These are phyloP conservation scores for Amiota communis DNA, from an alignment of 2,888 invertebrate genomes.

Conservation along the genomic window DNA sequence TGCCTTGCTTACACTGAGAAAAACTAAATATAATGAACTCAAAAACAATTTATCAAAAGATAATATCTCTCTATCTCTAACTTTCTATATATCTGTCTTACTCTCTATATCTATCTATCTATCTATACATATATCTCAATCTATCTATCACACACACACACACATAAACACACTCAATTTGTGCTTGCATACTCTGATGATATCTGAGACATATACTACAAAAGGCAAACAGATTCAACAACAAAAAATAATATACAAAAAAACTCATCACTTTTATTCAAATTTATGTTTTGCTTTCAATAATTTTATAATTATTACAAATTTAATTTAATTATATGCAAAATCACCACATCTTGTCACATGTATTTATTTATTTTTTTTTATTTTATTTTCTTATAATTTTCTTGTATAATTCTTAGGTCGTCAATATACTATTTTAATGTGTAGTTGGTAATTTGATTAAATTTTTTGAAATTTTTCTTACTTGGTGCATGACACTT, in stretches of 20 bases:
- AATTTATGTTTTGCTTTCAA: conserved; percentile 24
- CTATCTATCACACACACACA: no score
- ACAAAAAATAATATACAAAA: conserved; percentile 5
- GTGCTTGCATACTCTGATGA: conserved; percentile 22
- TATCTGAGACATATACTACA: background rate
- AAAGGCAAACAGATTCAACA: background rate
- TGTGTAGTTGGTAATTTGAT: conserved; percentile 13
- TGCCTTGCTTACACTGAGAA: conserved; percentile 59
- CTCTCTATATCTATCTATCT: no score
- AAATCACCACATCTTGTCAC: conserved; percentile 18
- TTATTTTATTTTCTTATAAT: background rate
- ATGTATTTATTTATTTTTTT: conserved; percentile 19
- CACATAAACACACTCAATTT: conserved; percentile 4
- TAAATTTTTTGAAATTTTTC: background rate
- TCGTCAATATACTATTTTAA: conserved; percentile 1
- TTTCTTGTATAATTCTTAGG: background rate
- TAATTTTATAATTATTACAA: conserved; percentile 16
- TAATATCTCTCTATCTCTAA: conserved; percentile 5
- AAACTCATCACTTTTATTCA: conserved; percentile 32
- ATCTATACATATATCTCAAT: no score
- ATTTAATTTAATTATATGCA: conserved; percentile 28
- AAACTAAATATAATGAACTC: conserved; percentile 43
- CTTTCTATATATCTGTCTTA: background rate
- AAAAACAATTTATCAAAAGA: background rate
- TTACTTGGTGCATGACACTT: conserved; percentile 28